Evolutionary conservation across 2,888 invertebrate genomes (phyloP), one percentile per base, ranked within the genome.

Genomic region (Ichneumon xanthorius): DNA sequence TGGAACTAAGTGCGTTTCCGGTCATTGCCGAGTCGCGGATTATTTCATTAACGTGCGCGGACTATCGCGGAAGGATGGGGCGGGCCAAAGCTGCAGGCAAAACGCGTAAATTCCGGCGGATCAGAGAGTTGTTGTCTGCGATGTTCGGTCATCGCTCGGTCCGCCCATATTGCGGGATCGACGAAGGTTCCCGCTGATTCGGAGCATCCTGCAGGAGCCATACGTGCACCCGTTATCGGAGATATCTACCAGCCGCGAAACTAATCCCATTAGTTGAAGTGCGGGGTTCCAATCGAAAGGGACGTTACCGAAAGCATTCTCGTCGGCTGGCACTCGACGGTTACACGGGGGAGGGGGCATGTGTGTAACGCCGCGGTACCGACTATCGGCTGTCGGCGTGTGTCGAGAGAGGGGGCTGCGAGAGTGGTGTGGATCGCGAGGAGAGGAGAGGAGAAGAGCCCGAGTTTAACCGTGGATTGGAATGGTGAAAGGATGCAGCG

Each of bases 181-280:
- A 45, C 45, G 45, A 4, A 16, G 45, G 45, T 45, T 45, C 14
- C 45, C 45, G 45, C 45, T 45, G 58, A 22, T 58, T 58, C 22
- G 22, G 14, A 58, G 11, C 26, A 58, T 58, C 26, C 22, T 26
- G 58, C 22, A 1, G 58, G 58, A 11, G 22, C 14, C 58, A 26
- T 58, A 26, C 58, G 22, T 58, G 26, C 48, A 19, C 72, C 67
- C 58, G 68, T 80, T 77, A 61, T 61, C 75, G 73, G 73, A 58
- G 73, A 75, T 75, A 75, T 48, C 58, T 45, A 58, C 50, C 63
- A 37, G 45, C 68, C 67, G 11, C 68, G 33, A 84, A 65, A 80
- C 75, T 75, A 84, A 80, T 80, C 53, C 75, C 83, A 84, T 84
- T 84, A 84, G 67, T 50, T 75, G 26, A 50, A 84, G 80, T 80